These are phyloP conservation scores for Adelognathus sp. DNA, from an alignment of 2,888 invertebrate genomes.

Conservation along the genomic window DNA sequence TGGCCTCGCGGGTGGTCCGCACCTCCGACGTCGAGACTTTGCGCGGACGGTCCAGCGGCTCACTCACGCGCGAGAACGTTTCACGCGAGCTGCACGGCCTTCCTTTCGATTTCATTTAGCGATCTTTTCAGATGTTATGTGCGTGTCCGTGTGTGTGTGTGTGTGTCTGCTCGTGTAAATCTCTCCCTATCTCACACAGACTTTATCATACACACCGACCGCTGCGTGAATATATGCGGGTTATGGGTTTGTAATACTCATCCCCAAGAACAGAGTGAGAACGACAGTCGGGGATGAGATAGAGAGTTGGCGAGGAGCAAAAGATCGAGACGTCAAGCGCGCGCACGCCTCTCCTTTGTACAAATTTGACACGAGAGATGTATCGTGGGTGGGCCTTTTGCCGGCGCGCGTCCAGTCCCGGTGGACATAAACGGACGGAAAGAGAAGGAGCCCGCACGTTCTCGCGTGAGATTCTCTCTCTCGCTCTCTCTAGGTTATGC, in stretches of 20 bases:
- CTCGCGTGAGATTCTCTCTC: constrained; percentile 9
- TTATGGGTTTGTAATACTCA: not conserved
- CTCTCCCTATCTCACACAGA: not conserved
- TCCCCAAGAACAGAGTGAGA: constrained; percentile 27
- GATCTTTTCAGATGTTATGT: constrained; percentile 25
- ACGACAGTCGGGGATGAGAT: not conserved
- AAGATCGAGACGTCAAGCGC: constrained; percentile 55
- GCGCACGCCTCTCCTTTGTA: constrained; percentile 53
- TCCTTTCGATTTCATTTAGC: constrained; percentile 54
- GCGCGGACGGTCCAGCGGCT: not conserved
- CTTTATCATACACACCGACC: constrained; percentile 9
- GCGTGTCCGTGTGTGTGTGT: not conserved
- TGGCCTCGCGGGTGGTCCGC: constrained; percentile 62
- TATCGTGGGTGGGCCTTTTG: constrained; percentile 53
- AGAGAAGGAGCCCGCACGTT: constrained; percentile 34
- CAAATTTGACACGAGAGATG: constrained; percentile 56
- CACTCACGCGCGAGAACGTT: constrained; percentile 28
- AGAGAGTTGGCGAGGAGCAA: constrained; percentile 4
- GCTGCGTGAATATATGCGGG: not conserved
- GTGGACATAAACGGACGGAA: constrained; percentile 29
- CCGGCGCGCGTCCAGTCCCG: too few relatives aligned
- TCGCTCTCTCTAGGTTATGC: not conserved
- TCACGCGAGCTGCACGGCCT: constrained; percentile 41
- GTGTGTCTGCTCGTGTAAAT: not conserved
- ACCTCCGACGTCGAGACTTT: constrained; percentile 47